Evolutionary conservation across 2,888 invertebrate species (phyloP).

Genomic region (Polyploca ridens): DNA sequence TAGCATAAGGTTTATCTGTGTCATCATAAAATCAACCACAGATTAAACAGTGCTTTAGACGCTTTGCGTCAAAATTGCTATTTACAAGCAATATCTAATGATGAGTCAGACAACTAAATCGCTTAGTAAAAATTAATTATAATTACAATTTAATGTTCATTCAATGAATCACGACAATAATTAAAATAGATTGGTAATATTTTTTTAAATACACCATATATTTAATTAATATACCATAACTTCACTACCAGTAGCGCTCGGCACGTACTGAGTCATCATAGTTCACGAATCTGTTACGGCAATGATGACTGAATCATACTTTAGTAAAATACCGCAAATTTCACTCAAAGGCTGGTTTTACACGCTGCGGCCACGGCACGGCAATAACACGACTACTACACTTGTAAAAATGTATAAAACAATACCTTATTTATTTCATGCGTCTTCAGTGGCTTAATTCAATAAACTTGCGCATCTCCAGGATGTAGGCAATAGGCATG

Average conservation of each 20-base stretch:
- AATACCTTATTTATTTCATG: not conserved
- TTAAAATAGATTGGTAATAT: not conserved
- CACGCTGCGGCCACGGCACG: not conserved
- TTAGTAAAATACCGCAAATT: constrained; percentile 4
- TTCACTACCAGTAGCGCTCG: not conserved
- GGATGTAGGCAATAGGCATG: too few relatives aligned
- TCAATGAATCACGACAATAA: constrained; percentile 1
- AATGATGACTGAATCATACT: not conserved
- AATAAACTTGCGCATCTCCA: too few relatives aligned
- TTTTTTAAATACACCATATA: too few relatives aligned
- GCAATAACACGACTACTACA: not conserved
- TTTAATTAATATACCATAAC: not conserved
- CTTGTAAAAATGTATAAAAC: not conserved
- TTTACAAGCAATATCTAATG: not conserved
- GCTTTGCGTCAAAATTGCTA: not conserved
- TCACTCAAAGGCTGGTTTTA: not conserved
- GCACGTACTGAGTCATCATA: not conserved
- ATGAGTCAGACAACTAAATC: not conserved
- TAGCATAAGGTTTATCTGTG: too few relatives aligned
- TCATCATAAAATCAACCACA: too few relatives aligned
- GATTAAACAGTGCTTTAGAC: too few relatives aligned
- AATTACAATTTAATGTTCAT: not conserved
- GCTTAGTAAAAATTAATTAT: not conserved
- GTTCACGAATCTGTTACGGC: not conserved
- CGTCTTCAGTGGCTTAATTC: too few relatives aligned